Evolutionary conservation across 2,797 vertebrate genomes (phyloP).

Genomic region (Trachurus trachurus): DNA sequence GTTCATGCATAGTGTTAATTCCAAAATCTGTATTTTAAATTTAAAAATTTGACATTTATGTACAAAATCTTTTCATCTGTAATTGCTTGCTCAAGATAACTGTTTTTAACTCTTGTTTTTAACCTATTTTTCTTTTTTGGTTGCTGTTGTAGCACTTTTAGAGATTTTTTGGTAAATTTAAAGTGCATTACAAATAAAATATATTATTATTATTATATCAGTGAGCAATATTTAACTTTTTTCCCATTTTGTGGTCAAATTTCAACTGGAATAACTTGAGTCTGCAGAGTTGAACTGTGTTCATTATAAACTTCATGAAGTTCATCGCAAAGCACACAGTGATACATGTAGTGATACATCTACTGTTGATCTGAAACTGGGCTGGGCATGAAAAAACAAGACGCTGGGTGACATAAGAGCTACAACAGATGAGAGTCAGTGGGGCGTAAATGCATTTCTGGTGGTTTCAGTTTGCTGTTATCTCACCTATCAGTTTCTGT

Average conservation of each 20-base stretch:
- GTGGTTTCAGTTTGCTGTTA: constrained; percentile 17
- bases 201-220: too few relatives aligned
- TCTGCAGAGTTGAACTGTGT: constrained; percentile 1
- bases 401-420: constrained; percentile 22
- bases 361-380: constrained; percentile 15
- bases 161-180: too few relatives aligned
- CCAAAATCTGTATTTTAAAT: background rate
- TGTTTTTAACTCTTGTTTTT: too few relatives aligned
- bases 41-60: background rate
- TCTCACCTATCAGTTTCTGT: constrained; percentile 15
- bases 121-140: too few relatives aligned
- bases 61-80: too few relatives aligned
- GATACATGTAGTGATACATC: constrained; percentile 24
- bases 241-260: constrained; percentile 10
- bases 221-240: background rate
- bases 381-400: background rate
- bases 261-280: background rate
- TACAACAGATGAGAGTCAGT: constrained; percentile 25
- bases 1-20: background rate
- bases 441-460: constrained; percentile 13
- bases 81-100: too few relatives aligned
- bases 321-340: constrained; percentile 14
- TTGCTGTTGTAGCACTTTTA: too few relatives aligned
- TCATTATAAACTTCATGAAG: background rate
- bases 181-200: too few relatives aligned